These are phyloP conservation scores for Cenopis cana DNA, from an alignment of 2,888 invertebrate species.

Conservation along the genomic window DNA sequence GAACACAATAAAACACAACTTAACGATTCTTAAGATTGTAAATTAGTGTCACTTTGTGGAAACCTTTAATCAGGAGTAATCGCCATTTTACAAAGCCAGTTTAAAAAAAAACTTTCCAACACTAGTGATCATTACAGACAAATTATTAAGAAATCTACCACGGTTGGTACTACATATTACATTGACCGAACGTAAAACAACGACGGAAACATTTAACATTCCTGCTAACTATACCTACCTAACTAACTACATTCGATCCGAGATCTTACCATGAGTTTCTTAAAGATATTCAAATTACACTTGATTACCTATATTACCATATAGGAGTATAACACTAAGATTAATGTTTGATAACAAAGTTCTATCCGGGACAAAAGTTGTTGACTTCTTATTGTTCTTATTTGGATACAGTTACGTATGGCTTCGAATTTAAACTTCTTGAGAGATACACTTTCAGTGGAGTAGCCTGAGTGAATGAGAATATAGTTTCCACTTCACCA, in stretches of 20 bases:
- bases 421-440: not conserved
- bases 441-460: not conserved
- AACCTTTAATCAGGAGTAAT: not conserved
- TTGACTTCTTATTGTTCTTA: not conserved
- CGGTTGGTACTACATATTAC: not conserved
- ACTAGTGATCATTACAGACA: not conserved
- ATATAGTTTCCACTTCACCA: not conserved
- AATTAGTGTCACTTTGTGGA: not conserved
- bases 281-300: slow-evolving; percentile 9
- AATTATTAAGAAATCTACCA: not conserved
- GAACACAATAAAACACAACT: not conserved
- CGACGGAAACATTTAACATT: slow-evolving; percentile 35
- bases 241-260: slow-evolving; percentile 38
- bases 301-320: slow-evolving; percentile 10
- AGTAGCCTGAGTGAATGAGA: not conserved
- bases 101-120: not conserved
- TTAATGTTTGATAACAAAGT: not conserved
- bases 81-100: not conserved
- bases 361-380: not conserved
- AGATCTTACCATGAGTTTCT: slow-evolving; percentile 31
- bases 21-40: not conserved
- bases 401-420: no score
- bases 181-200: slow-evolving; percentile 27
- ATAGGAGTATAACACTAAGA: no score
- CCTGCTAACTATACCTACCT: slow-evolving; percentile 39